Evolutionary conservation across 2,797 vertebrate species (phyloP), one percentile per base, ranked within the genome.

Genomic region (Cottoperca gobio): DNA sequence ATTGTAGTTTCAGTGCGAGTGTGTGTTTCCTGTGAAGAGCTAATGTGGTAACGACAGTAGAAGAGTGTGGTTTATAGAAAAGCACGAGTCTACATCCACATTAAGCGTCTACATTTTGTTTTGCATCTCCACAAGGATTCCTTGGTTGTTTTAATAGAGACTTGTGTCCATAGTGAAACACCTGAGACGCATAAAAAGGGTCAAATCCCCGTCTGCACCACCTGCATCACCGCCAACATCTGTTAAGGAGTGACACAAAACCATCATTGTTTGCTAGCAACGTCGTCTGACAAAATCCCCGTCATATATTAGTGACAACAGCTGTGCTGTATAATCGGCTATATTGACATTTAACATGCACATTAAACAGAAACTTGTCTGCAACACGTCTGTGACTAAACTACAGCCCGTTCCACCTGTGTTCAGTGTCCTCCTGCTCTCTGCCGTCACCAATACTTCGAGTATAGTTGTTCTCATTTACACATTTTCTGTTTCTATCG

Each of bases 21-120:
- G 53, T 79, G 69, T 23, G 78, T 78, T 90, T 90, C 85, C 87
- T 88, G 68, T 78, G 73, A 77, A 72, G 59, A 82, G 68, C 76
- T 70, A 5, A 69, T 81, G 84, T 68, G 77, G 83, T 83, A 49
- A 50, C 77, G 76, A 82, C 81, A 70, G 49, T 10, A 50, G 61
- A 78, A 46, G 31, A 70, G 70, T 78, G 85, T 35, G 73, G 81
- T 85, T 75, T 42, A 53, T 64, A 52, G 11, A 58, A 61, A 78
- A 68, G 28, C 39, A 13, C 17, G 4, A 26, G 17, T 24, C 24
- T n/a, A 16, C 2, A 1, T 14, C 14, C 28, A 7, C 23, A 54
- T 68, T 19, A 48, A 35, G 39, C 16, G 1, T 0, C 42, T 19
- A 23, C 5, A 33, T 46, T 61, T 54, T 39, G 3, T 54, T 64